Percentiles rank a stretch among this genome's conserved stretches.
Conservation (phyloP, 2,888 invertebrate genomes). For the Uropetala carovei region DNA sequence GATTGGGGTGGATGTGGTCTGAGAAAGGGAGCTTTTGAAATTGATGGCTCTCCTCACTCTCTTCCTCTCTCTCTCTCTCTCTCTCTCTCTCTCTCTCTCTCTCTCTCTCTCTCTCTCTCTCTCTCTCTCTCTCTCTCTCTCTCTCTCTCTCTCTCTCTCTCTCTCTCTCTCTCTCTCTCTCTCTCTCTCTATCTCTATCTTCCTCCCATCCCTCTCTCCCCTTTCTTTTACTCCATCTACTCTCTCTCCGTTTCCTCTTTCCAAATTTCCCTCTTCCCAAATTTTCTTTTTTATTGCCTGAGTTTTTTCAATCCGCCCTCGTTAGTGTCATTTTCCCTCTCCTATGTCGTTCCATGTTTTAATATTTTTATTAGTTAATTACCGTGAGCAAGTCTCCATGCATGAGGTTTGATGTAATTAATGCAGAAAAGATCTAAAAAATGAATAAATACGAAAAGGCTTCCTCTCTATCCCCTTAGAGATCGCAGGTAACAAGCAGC, state of each 20-base stretch:
- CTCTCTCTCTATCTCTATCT: neutral
- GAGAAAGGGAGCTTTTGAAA: constrained; percentile 31
- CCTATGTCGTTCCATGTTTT: neutral
- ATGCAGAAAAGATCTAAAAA: neutral
- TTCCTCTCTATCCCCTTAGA: no score
- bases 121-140: neutral
- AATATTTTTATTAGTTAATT: neutral
- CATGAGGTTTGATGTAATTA: constrained; percentile 24
- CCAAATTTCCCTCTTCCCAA: neutral
- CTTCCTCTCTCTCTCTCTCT: neutral
- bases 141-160: constrained; percentile 4
- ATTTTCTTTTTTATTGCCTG: neutral
- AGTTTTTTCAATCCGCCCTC: constrained; percentile 48
- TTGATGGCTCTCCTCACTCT: constrained; percentile 40
- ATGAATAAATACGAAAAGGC: no score
- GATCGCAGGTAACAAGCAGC: no score
- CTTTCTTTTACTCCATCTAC: no score
- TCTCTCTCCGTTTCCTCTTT: neutral
- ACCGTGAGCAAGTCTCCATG: neutral
- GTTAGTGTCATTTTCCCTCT: constrained; percentile 55
- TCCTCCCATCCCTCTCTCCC: neutral
- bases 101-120: neutral
- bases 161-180: neutral
- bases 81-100: neutral
- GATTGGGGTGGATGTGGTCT: constrained; percentile 48